Evolutionary conservation across 1,140 invertebrate genomes (phyloP).

Genomic region (Phymorhynchus buccinoides): DNA sequence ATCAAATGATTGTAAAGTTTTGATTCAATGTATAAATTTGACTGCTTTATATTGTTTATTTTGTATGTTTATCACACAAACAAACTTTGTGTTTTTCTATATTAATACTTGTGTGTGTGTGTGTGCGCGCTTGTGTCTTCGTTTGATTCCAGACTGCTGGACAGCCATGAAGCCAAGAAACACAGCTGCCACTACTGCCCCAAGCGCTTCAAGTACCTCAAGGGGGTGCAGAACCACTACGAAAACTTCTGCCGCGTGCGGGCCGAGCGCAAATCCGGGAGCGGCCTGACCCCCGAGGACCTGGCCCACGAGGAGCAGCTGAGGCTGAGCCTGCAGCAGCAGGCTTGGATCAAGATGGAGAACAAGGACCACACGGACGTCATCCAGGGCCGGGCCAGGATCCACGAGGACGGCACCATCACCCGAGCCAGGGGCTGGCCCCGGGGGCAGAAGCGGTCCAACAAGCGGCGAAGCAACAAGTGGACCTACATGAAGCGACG

Average conservation of each 20-base stretch:
- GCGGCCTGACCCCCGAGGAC: conserved; percentile 50
- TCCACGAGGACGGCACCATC: conserved; percentile 37
- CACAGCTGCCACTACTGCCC: conserved; percentile 60
- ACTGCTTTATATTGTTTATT: too few species aligned
- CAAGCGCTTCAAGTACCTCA: conserved; percentile 61
- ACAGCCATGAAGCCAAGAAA: conserved; percentile 39
- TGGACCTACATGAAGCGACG: conserved; percentile 55
- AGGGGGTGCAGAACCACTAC: conserved; percentile 61
- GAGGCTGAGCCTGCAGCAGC: conserved; percentile 50
- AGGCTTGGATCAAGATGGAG: conserved; percentile 51
- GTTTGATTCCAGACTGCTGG: conserved; percentile 27
- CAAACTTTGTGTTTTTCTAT: too few species aligned
- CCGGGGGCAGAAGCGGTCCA: conserved; percentile 56
- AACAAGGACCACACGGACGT: conserved; percentile 49
- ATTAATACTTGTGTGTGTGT: background rate
- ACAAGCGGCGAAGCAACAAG: conserved; percentile 52
- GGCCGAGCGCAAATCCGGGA: conserved; percentile 48
- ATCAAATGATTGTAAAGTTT: too few species aligned
- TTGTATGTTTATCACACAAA: too few species aligned
- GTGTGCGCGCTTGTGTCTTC: background rate
- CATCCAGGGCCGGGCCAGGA: conserved; percentile 39
- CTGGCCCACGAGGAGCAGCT: conserved; percentile 51
- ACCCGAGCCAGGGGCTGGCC: conserved; percentile 50
- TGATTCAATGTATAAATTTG: background rate
- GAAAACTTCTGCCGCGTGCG: conserved; percentile 58